Evolutionary conservation across 2,113 vertebrate species (phyloP), one percentile per base, ranked within the genome.

Genomic region (Dolichotis patagonum): DNA sequence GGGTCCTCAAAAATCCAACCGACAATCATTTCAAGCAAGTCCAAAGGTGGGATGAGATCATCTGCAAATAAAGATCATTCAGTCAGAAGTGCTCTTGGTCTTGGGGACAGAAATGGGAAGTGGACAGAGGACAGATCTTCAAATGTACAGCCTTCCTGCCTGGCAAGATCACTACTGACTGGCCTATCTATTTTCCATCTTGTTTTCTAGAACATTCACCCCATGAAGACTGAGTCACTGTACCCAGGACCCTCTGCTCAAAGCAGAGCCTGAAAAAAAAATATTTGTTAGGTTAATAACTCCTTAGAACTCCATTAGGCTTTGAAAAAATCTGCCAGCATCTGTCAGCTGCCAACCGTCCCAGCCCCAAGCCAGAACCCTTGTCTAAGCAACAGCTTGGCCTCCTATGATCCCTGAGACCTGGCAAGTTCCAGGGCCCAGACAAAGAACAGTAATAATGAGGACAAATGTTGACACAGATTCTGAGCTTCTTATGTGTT

Each of bases 1-100:
- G 99, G 99, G 98, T 99, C 99, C 30, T 99, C 99, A 11, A 99
- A 99, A 96, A 99, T 99, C 99, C 99, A 99, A 26, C 97, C 99
- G 80, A 99, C 99, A 0, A 99, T 99, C 99, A 99, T 99, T 97
- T 99, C 99, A 0, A 99, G 99, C 97, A 99, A 98, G 49, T 99
- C 99, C 0, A 98, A 97, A 5, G 99, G 99, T 63, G 99, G 99
- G 43, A 99, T 99, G 94, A 99, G 99, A 62, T 99, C 99, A 96
- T 99, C 99, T 99, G 98, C 1, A 97, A 96, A 94, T 0, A 69
- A 87, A 95, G 83, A 94, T 0, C 11, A 0, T 5, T 30, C 6
- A 41, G 87, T 93, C 22, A 84, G 78, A n/a, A 7, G 52, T 2
- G 24, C 30, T 9, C 49, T 5, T 22, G 24, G 73, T 38, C 49